Conservation (phyloP, 2,113 vertebrate species). For the Syngnathus typhle region DNA sequence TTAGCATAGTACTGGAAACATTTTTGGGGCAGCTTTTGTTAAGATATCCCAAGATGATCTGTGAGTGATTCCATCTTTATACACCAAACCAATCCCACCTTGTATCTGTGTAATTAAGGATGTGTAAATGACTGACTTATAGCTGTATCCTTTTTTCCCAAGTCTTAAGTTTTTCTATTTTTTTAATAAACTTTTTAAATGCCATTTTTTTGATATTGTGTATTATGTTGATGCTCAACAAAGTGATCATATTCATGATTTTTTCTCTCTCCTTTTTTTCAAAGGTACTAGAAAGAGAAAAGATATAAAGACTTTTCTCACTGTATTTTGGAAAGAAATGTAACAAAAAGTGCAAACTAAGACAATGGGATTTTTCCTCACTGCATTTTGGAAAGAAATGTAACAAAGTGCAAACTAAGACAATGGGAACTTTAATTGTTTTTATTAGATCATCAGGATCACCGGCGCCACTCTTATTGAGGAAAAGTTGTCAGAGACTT, state of each 20-base stretch:
- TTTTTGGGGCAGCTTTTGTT: conserved; percentile 13
- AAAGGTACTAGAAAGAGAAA: too few relatives aligned
- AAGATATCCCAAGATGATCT: conserved; percentile 5
- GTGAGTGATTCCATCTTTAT: conserved; percentile 12
- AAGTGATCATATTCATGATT: background rate
- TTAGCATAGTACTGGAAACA: background rate
- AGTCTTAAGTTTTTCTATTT: conserved; percentile 86
- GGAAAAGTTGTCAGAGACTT: too few relatives aligned
- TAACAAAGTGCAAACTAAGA: too few relatives aligned
- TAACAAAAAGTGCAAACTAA: too few relatives aligned
- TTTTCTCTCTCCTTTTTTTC: too few relatives aligned
- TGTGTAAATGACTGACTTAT: conserved; percentile 50
- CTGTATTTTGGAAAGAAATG: too few relatives aligned
- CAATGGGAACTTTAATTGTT: too few relatives aligned
- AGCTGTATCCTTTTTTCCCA: conserved; percentile 72
- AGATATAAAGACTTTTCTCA: too few relatives aligned
- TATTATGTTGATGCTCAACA: background rate
- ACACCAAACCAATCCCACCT: conserved; percentile 39
- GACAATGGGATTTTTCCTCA: too few relatives aligned
- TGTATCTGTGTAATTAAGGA: conserved; percentile 34
- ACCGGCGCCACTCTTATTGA: too few relatives aligned
- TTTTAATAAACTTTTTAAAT: conserved; percentile 94
- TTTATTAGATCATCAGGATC: too few relatives aligned
- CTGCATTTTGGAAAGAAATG: too few relatives aligned
- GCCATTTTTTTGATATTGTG: background rate